Conservation (phyloP, 2,113 vertebrate genomes). For the Tenebrosternarchus preto region DNA sequence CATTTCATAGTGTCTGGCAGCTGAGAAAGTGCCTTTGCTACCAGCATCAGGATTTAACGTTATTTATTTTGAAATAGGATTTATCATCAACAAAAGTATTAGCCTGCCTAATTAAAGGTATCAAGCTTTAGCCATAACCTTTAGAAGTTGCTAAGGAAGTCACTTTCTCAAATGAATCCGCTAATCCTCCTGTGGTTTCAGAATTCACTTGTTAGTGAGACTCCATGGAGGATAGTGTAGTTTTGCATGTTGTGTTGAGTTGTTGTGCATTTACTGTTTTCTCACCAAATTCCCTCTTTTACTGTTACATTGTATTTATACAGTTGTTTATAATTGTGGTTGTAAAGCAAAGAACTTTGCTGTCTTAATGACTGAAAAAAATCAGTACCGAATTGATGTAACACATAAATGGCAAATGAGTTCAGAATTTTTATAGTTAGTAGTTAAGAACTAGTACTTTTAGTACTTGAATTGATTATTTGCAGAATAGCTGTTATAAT, state of each 20-base stretch:
- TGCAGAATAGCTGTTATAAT: background rate
- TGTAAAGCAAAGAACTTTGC: background rate
- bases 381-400: background rate
- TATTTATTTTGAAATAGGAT: background rate
- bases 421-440: background rate
- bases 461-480: background rate
- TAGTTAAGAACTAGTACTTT: background rate
- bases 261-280: constrained; percentile 3
- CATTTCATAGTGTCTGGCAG: constrained; percentile 12
- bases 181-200: constrained; percentile 35
- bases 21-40: constrained; percentile 27
- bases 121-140: too few species aligned
- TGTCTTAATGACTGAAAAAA: background rate
- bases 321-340: background rate
- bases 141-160: constrained; percentile 8
- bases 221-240: constrained; percentile 29
- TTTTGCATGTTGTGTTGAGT: constrained; percentile 40
- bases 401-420: background rate
- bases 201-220: too few species aligned
- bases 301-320: background rate
- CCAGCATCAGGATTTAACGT: background rate
- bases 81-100: too few species aligned
- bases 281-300: background rate
- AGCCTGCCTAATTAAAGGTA: too few species aligned
- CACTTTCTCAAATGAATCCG: constrained; percentile 26